Conservation (phyloP, 2,888 invertebrate genomes). For the Odontocerum albicorne region DNA sequence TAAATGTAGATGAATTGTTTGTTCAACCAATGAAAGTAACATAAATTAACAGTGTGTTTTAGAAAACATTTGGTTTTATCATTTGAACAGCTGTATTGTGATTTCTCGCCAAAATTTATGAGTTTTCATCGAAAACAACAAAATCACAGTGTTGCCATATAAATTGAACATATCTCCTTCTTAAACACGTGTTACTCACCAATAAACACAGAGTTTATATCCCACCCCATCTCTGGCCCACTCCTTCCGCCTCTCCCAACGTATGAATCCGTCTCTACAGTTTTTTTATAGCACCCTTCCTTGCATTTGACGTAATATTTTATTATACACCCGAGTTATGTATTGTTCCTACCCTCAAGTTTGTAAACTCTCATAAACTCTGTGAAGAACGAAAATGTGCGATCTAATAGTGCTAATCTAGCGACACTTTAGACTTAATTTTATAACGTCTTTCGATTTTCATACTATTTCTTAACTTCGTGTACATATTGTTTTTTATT, state of each 20-base stretch:
- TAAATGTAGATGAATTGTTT: too few species aligned
- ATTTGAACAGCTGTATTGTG: too few species aligned
- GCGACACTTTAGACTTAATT: too few species aligned
- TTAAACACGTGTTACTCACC: constrained; percentile 32
- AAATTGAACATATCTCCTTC: constrained; percentile 28
- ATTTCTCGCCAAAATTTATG: constrained; percentile 6
- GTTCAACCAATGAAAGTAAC: too few species aligned
- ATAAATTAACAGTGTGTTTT: too few species aligned
- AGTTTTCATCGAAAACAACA: constrained; percentile 5
- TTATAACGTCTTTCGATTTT: too few species aligned
- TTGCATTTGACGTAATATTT: constrained; percentile 36
- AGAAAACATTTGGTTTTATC: too few species aligned
- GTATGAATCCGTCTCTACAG: constrained; percentile 26
- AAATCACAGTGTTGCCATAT: constrained; percentile 22
- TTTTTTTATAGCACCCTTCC: constrained; percentile 34
- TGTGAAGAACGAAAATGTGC: too few species aligned
- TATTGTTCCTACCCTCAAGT: constrained; percentile 12
- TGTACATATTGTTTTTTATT: too few species aligned
- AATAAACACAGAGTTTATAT: constrained; percentile 34
- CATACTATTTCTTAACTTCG: too few species aligned
- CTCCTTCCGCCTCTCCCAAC: neutral
- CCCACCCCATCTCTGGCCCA: neutral
- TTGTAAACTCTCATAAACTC: too few species aligned
- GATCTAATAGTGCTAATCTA: too few species aligned
- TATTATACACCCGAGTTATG: constrained; percentile 26